Conservation (phyloP, 2,888 invertebrate genomes). For the Vanessa cardui region DNA sequence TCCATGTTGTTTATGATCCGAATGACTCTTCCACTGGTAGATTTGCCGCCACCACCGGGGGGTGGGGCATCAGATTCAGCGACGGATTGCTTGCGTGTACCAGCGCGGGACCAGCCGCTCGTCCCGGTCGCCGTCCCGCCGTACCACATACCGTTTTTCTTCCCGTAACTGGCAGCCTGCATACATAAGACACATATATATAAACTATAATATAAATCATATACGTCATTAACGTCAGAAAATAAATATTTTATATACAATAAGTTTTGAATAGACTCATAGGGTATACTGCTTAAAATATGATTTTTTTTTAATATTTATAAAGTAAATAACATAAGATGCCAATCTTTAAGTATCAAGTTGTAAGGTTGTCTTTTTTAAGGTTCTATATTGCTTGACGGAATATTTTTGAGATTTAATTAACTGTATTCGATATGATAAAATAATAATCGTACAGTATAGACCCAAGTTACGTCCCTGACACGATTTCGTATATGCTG, state of each 20-base stretch:
- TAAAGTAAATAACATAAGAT: no score
- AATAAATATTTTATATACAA: no score
- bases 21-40: conserved; percentile 92
- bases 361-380: neutral
- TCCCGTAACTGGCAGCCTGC: conserved; percentile 89
- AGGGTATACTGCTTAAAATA: no score
- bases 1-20: conserved; percentile 97
- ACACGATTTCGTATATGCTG: conserved; percentile 52
- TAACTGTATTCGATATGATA: conserved; percentile 14
- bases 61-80: conserved; percentile 91
- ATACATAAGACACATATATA: neutral
- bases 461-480: conserved; percentile 55
- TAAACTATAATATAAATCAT: neutral
- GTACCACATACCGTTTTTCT: conserved; percentile 95
- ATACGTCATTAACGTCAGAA: neutral
- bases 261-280: no score
- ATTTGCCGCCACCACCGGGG: conserved; percentile 86
- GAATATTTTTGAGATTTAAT: neutral
- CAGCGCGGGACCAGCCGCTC: conserved; percentile 88
- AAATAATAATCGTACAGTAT: conserved; percentile 30
- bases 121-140: conserved; percentile 80
- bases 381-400: neutral
- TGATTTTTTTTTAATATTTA: no score
- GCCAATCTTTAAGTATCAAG: no score
- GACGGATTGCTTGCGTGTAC: conserved; percentile 91